Percentiles rank a stretch among this genome's conserved stretches.
These are phyloP conservation scores for Serranus cabrilla DNA, from an alignment of 2,797 vertebrate species.

Conservation along the genomic window DNA sequence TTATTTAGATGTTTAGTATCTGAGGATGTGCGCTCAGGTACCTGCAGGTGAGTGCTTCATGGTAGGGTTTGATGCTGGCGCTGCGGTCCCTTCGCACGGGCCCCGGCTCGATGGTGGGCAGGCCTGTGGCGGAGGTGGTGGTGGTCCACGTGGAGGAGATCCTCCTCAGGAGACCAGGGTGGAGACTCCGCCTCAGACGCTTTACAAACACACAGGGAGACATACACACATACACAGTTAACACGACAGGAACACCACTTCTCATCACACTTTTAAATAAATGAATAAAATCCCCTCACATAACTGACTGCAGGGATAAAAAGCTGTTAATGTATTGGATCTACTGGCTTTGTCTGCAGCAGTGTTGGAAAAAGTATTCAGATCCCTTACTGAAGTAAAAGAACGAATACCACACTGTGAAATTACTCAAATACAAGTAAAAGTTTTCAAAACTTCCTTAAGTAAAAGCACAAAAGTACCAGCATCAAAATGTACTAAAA, in stretches of 20 bases:
- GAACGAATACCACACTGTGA: too few relatives aligned
- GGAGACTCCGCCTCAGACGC: slow-evolving; percentile 94
- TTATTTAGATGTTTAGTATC: not conserved
- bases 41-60: slow-evolving; percentile 92
- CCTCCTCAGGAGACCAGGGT: slow-evolving; percentile 91
- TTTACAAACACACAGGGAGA: slow-evolving; percentile 62
- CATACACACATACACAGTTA: slow-evolving; percentile 9
- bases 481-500: too few relatives aligned
- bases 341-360: not conserved
- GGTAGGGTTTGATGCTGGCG: slow-evolving; percentile 92
- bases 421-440: too few relatives aligned
- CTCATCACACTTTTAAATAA: slow-evolving; percentile 8
- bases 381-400: too few relatives aligned
- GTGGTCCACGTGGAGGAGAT: slow-evolving; percentile 99
- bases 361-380: not conserved
- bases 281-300: slow-evolving; percentile 2
- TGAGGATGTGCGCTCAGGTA: slow-evolving; percentile 57
- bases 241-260: not conserved
- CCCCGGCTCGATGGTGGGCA: slow-evolving; percentile 96
- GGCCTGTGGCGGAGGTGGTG: slow-evolving; percentile 96
- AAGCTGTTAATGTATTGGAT: slow-evolving; percentile 31
- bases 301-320: slow-evolving; percentile 1
- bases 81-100: slow-evolving; percentile 94
- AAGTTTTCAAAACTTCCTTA: too few relatives aligned
- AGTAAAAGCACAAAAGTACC: too few relatives aligned